Conservation (phyloP, 2,888 invertebrate genomes). For the Chrysotoxum bicinctum region DNA sequence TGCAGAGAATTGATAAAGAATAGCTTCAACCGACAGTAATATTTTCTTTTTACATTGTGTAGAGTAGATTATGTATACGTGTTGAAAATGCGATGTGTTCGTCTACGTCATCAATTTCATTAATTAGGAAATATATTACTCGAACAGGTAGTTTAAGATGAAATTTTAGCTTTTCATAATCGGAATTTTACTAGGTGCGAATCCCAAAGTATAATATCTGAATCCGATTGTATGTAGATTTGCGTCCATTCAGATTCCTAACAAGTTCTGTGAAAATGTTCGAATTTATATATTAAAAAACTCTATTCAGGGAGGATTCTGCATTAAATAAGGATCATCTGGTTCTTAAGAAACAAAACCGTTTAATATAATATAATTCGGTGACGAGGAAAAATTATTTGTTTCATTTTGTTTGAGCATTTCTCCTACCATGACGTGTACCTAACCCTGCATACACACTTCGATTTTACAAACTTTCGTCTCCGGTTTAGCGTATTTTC, state of each 20-base stretch:
- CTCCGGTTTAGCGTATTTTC: neutral
- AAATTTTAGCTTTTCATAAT: neutral
- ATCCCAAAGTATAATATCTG: neutral
- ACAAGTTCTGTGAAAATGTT: too few relatives aligned
- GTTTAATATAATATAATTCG: too few relatives aligned
- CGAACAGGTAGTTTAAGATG: neutral
- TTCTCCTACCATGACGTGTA: neutral
- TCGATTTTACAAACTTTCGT: neutral
- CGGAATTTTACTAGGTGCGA: neutral
- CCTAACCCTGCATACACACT: neutral
- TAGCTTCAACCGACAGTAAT: neutral
- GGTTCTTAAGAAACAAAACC: too few relatives aligned
- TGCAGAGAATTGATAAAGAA: neutral
- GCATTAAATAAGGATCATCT: too few relatives aligned
- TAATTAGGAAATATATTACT: neutral
- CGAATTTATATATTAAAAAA: neutral
- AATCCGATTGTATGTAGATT: too few relatives aligned
- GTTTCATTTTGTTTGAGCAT: neutral
- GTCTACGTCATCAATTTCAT: neutral
- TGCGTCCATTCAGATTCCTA: too few relatives aligned
- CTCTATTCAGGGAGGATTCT: neutral
- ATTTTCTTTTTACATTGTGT: neutral
- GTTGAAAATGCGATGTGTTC: neutral
- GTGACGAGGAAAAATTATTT: neutral
- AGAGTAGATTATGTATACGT: neutral